These are phyloP conservation scores for Heterochromis multidens DNA, from an alignment of 2,113 vertebrate species.

Conservation along the genomic window DNA sequence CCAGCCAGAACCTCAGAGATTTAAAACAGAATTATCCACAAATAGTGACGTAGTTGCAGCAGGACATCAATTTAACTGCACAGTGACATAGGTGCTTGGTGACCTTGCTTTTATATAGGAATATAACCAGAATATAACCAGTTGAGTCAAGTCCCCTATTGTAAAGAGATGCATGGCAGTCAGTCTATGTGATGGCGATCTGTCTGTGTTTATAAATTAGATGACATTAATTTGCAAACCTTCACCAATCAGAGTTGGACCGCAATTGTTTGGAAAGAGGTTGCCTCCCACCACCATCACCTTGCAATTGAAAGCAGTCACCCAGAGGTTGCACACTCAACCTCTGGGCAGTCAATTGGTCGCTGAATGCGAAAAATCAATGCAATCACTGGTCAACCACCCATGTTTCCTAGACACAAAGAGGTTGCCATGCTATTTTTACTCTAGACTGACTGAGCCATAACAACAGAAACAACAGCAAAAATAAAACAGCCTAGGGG, in stretches of 20 bases:
- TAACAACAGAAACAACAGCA: neutral
- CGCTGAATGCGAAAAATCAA: neutral
- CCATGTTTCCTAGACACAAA: neutral
- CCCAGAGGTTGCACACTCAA: neutral
- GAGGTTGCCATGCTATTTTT: neutral
- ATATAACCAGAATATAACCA: neutral
- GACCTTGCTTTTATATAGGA: neutral
- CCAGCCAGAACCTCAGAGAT: accelerated
- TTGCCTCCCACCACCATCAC: neutral
- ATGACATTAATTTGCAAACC: too few relatives aligned
- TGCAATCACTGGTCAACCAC: neutral
- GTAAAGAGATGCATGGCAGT: accelerated
- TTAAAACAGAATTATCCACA: neutral
- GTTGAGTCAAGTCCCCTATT: neutral
- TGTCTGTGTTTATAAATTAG: neutral
- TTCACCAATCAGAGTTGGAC: too few relatives aligned
- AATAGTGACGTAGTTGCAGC: too few relatives aligned
- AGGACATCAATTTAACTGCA: accelerated
- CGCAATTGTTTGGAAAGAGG: neutral
- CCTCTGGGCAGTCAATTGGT: neutral
- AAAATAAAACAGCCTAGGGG: accelerated
- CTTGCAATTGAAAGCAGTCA: neutral
- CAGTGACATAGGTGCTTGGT: neutral
- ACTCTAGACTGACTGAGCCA: neutral
- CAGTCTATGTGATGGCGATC: constrained; percentile 78